These are phyloP conservation scores for Macaca nemestrina DNA, from an alignment of 2,113 vertebrate species.

Conservation along the genomic window DNA sequence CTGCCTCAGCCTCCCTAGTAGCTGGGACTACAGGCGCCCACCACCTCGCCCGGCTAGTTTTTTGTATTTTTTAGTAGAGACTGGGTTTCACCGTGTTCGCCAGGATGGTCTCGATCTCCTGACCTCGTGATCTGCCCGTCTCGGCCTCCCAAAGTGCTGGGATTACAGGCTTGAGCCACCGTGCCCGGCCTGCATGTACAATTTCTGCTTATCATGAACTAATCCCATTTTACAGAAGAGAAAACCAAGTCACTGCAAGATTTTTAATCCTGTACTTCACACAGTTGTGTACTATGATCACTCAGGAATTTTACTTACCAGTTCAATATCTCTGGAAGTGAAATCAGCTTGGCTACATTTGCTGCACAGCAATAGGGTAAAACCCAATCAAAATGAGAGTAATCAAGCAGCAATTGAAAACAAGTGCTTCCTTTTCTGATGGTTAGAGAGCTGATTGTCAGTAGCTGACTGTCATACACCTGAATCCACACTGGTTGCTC, in stretches of 20 bases:
- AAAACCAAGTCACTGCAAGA: neutral
- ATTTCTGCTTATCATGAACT: neutral
- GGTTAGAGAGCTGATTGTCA: neutral
- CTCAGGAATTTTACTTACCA: neutral
- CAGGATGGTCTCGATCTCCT: too few relatives aligned
- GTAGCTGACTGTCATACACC: neutral
- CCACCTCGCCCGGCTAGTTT: too few relatives aligned
- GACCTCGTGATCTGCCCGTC: too few relatives aligned
- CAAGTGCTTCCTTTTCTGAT: neutral
- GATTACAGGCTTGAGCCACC: too few relatives aligned
- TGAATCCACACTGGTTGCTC: neutral
- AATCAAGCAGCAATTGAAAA: neutral
- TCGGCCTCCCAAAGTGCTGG: too few relatives aligned
- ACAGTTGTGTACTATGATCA: neutral
- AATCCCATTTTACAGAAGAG: neutral
- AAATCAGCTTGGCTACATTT: neutral
- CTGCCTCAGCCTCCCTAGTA: too few relatives aligned
- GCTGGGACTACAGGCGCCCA: too few relatives aligned
- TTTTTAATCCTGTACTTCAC: neutral
- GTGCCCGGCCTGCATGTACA: too few relatives aligned
- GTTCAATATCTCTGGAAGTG: neutral
- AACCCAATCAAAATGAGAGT: neutral
- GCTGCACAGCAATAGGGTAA: neutral
- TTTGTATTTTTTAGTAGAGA: too few relatives aligned
- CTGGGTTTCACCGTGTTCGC: too few relatives aligned